phyloP scores from a whole-genome alignment of 2,113 vertebrate genomes.

The Pituophis catenifer region DNA sequence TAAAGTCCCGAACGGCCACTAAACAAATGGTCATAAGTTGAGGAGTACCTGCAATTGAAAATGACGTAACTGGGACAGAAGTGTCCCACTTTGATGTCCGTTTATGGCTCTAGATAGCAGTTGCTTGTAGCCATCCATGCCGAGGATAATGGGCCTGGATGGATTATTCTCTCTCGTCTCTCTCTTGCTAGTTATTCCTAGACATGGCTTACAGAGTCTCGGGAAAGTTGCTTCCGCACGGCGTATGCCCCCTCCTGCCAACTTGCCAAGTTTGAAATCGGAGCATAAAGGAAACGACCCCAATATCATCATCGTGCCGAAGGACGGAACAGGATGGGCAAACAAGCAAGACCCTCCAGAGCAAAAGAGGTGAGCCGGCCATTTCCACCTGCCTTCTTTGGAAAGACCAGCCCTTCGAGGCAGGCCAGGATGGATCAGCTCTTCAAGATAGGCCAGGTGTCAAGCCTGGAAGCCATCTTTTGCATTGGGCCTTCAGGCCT shows the following conservation, averaged over 20 bases:
- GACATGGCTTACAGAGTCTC: conserved; percentile 99
- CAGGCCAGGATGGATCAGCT: no score
- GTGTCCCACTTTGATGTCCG: background rate
- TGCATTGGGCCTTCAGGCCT: no score
- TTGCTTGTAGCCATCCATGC: background rate
- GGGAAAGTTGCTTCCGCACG: conserved; percentile 99
- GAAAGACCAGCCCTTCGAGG: background rate
- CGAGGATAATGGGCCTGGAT: background rate
- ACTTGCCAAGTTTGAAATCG: conserved; percentile 98
- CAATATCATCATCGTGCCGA: conserved; percentile 98
- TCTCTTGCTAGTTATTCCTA: conserved; percentile 82
- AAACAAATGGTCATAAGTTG: no score
- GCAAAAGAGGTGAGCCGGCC: conserved; percentile 89
- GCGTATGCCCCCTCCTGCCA: conserved; percentile 98
- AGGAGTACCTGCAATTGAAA: background rate
- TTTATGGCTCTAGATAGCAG: background rate
- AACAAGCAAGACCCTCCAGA: conserved; percentile 99
- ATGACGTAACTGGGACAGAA: no score
- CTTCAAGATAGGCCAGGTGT: no score
- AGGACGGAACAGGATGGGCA: conserved; percentile 99
- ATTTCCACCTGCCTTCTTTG: background rate
- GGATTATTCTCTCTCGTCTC: background rate
- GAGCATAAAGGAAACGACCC: conserved; percentile 99
- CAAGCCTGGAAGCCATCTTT: no score
- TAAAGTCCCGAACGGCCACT: no score